Evolutionary conservation across 2,797 vertebrate species (phyloP).

Genomic region (Vireo griseus): DNA sequence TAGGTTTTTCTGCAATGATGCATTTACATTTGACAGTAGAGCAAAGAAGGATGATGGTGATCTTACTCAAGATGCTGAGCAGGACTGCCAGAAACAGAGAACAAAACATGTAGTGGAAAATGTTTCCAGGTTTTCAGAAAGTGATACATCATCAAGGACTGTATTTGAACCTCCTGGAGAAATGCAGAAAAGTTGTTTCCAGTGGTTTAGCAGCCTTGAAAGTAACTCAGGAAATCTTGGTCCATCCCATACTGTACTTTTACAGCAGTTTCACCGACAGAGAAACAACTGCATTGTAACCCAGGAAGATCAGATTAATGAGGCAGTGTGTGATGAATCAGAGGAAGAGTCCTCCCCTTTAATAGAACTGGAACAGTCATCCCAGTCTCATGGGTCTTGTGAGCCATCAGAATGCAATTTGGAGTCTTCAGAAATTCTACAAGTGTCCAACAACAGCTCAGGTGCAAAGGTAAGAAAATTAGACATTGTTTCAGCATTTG

Average conservation of each 20-base stretch:
- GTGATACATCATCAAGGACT: background rate
- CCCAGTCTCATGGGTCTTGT: slow-evolving; percentile 64
- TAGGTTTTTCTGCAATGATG: slow-evolving; percentile 84
- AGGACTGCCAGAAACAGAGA: background rate
- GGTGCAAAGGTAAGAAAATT: slow-evolving; percentile 62
- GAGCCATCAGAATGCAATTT: slow-evolving; percentile 65
- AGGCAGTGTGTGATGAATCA: accelerated
- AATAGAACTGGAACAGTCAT: background rate
- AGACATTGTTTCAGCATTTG: background rate
- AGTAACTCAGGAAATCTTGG: slow-evolving; percentile 20
- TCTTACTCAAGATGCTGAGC: background rate
- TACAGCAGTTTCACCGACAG: slow-evolving; percentile 77
- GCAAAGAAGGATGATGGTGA: background rate
- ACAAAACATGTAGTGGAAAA: background rate
- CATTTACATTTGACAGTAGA: background rate
- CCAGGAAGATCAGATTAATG: background rate
- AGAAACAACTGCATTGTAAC: background rate
- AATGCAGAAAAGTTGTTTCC: slow-evolving; percentile 71
- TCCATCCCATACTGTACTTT: slow-evolving; percentile 13
- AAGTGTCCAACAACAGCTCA: slow-evolving; percentile 8
- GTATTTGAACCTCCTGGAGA: background rate
- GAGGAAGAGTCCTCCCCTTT: background rate
- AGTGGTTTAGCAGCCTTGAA: slow-evolving; percentile 70
- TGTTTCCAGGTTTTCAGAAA: background rate
- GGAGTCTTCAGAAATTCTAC: slow-evolving; percentile 3